Percentiles rank a stretch among this genome's conserved stretches.
phyloP scores from a whole-genome alignment of 2,113 vertebrate genomes.

The Rhynchomys soricoides region DNA sequence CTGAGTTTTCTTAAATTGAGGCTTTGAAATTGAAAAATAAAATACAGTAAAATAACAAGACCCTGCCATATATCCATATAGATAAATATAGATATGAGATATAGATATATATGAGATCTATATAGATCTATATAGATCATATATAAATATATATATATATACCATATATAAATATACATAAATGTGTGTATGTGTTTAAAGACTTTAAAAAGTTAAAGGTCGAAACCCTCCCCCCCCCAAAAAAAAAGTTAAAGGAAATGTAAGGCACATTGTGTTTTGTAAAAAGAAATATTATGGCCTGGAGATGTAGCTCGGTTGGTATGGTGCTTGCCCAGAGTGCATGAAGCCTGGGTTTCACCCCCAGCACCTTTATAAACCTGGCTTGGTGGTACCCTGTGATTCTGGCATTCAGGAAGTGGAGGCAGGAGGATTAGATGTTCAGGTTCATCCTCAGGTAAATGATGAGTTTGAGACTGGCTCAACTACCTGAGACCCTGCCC shows the following conservation, averaged over 20 bases:
- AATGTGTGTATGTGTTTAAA: not conserved
- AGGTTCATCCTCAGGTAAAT: not conserved
- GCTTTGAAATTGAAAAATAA: not conserved
- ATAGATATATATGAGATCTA: too few species aligned
- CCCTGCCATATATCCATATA: too few species aligned
- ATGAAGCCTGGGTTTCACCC: not conserved
- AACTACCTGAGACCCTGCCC: not conserved
- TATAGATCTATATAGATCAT: not conserved
- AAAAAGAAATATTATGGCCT: not conserved
- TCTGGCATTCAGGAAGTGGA: not conserved
- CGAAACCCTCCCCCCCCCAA: too few species aligned
- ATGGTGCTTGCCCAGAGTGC: fast-evolving
- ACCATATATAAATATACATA: not conserved
- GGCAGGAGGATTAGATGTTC: not conserved
- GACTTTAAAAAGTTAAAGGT: not conserved
- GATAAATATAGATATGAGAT: not conserved
- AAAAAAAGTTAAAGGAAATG: not conserved
- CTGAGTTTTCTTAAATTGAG: not conserved
- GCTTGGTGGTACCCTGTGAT: not conserved
- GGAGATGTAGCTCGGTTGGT: not conserved
- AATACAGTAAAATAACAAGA: not conserved
- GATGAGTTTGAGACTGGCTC: not conserved
- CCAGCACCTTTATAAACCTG: not conserved
- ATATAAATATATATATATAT: not conserved
- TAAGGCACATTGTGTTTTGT: not conserved